Evolutionary conservation across 2,888 invertebrate genomes (phyloP).

Genomic region (Torymus tubicola): DNA sequence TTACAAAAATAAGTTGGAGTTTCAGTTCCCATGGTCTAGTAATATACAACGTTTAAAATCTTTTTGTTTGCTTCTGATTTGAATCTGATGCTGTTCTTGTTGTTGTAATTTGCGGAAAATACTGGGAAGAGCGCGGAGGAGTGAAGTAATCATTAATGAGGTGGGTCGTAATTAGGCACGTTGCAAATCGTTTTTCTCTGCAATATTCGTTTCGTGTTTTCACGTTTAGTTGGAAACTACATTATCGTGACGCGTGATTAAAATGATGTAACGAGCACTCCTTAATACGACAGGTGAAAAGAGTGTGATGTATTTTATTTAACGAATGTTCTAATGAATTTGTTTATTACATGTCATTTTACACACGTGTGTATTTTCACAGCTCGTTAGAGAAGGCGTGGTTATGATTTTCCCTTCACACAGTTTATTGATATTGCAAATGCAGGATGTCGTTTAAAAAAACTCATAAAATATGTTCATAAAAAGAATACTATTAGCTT

Average conservation of each 20-base stretch:
- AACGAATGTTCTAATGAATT: slow-evolving; percentile 17
- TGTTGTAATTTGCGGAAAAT: slow-evolving; percentile 32
- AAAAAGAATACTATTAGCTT: neutral
- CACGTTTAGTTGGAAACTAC: neutral
- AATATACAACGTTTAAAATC: neutral
- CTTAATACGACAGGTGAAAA: slow-evolving; percentile 9
- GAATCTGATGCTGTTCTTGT: neutral
- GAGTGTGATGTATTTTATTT: neutral
- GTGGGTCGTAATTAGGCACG: slow-evolving; percentile 35
- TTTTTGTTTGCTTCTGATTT: slow-evolving; percentile 27
- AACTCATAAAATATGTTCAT: no score
- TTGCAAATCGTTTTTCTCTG: slow-evolving; percentile 35
- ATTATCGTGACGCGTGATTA: slow-evolving; percentile 6
- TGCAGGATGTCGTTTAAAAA: no score
- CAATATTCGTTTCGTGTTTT: slow-evolving; percentile 23
- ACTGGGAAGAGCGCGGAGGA: slow-evolving; percentile 4
- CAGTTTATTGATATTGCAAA: no score
- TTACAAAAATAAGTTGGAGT: no score
- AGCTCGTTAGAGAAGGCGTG: no score
- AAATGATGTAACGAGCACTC: neutral
- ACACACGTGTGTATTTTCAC: neutral
- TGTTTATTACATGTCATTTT: neutral
- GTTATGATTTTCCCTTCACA: no score
- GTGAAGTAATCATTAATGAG: slow-evolving; percentile 45
- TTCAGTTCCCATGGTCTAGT: neutral